Conservation (phyloP, 2,797 vertebrate genomes). For the Catamblyrhynchus diadema region DNA sequence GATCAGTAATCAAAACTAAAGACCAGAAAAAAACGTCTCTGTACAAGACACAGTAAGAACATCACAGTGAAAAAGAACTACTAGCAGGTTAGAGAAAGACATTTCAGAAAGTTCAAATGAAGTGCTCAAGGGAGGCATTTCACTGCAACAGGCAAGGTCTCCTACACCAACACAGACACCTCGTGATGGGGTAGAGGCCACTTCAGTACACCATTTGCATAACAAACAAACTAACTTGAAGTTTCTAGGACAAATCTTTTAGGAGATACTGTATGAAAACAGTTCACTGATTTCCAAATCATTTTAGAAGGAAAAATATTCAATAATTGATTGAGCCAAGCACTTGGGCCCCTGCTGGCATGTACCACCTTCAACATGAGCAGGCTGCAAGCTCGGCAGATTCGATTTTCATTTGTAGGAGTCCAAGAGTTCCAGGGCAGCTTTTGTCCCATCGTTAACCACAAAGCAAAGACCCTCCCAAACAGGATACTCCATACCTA, state of each 20-base stretch:
- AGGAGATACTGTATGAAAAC: background rate
- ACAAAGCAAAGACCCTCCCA: background rate
- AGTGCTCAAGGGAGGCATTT: background rate
- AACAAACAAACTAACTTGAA: background rate
- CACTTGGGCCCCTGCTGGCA: background rate
- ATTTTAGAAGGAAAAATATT: background rate
- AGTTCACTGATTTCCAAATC: background rate
- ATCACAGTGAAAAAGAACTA: background rate
- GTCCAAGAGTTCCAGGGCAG: background rate
- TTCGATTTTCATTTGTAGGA: background rate
- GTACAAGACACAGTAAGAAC: background rate
- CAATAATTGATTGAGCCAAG: background rate
- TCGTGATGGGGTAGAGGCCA: background rate
- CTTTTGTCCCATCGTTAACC: background rate
- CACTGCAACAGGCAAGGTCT: background rate
- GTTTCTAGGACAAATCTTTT: slow-evolving; percentile 23
- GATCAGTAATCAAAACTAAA: background rate
- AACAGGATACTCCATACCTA: background rate
- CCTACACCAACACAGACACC: background rate
- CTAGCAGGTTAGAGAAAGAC: background rate
- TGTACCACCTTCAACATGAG: background rate
- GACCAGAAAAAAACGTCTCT: background rate
- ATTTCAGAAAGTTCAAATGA: background rate
- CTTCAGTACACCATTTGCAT: background rate
- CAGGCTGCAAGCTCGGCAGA: background rate